phyloP scores from a whole-genome alignment of 1,140 invertebrate species.

The Drosophila ananassae region DNA sequence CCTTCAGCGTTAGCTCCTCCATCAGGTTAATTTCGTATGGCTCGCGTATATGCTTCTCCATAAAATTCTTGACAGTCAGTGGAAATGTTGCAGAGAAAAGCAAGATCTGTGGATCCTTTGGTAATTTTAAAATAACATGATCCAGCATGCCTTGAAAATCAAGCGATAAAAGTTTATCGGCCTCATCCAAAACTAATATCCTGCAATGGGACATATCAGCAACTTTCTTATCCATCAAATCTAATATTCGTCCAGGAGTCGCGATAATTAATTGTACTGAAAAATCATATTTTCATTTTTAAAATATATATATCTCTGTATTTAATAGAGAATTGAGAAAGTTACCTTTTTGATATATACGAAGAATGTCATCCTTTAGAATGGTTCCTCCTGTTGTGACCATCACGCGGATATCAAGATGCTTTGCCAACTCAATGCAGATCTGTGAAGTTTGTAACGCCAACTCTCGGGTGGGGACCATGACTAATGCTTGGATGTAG shows the following conservation, averaged over 20 bases:
- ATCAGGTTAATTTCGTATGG: slow-evolving; percentile 99
- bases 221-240: slow-evolving; percentile 99
- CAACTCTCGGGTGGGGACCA: slow-evolving; percentile 99
- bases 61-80: slow-evolving; percentile 99
- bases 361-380: slow-evolving; percentile 99
- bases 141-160: slow-evolving; percentile 99
- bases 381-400: slow-evolving; percentile 99
- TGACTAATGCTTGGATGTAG: slow-evolving; percentile 97
- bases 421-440: slow-evolving; percentile 99
- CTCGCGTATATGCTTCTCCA: slow-evolving; percentile 98
- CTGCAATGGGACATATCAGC: slow-evolving; percentile 98
- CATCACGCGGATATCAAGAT: slow-evolving; percentile 98
- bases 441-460: slow-evolving; percentile 99
- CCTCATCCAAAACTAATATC: slow-evolving; percentile 99
- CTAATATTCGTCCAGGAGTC: slow-evolving; percentile 99
- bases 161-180: slow-evolving; percentile 99
- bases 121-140: slow-evolving; percentile 96
- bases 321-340: no score
- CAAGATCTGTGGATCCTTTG: slow-evolving; percentile 97
- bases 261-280: slow-evolving; percentile 99
- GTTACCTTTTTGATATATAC: slow-evolving; percentile 98
- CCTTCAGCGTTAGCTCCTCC: slow-evolving; percentile 99
- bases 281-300: slow-evolving; percentile 44
- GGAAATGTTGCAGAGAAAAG: slow-evolving; percentile 99
- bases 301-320: no score